These are phyloP conservation scores for Hydrochoerus hydrochaeris DNA, from an alignment of 2,113 vertebrate species.

Conservation along the genomic window DNA sequence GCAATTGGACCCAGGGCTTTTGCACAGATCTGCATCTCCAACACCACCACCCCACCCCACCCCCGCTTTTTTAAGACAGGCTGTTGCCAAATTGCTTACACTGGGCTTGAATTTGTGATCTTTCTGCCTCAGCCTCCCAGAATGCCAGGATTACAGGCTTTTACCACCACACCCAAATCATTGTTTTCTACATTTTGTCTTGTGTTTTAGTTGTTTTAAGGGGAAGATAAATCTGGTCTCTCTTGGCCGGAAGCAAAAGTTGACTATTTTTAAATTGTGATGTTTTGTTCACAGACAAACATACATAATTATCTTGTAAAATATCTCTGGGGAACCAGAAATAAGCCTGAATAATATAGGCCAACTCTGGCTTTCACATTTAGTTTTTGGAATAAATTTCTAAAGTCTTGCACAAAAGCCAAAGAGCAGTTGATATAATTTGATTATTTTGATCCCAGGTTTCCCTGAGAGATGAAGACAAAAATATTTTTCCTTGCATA, in stretches of 20 bases:
- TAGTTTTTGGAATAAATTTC: slow-evolving; percentile 62
- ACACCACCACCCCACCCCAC: no score
- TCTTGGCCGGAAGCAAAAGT: slow-evolving; percentile 36
- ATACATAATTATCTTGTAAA: slow-evolving; percentile 63
- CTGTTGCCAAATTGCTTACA: background rate
- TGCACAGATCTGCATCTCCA: background rate
- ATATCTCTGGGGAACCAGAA: slow-evolving; percentile 58
- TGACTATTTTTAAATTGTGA: slow-evolving; percentile 61
- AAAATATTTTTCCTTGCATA: slow-evolving; percentile 62
- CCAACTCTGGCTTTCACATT: slow-evolving; percentile 50
- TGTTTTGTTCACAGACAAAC: slow-evolving; percentile 46
- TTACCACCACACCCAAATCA: background rate
- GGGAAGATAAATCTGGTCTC: slow-evolving; percentile 41
- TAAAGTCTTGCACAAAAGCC: slow-evolving; percentile 65
- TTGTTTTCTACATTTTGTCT: slow-evolving; percentile 30
- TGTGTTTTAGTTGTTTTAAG: slow-evolving; percentile 47
- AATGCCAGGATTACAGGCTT: background rate
- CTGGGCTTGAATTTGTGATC: background rate
- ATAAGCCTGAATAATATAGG: slow-evolving; percentile 50
- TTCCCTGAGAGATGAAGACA: slow-evolving; percentile 57
- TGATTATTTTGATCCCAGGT: slow-evolving; percentile 52
- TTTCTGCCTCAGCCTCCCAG: background rate
- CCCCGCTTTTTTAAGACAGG: background rate
- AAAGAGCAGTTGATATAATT: slow-evolving; percentile 55
- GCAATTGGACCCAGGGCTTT: background rate